These are phyloP conservation scores for Chironomus striatipennis DNA, from an alignment of 1,140 invertebrate genomes.

Conservation along the genomic window DNA sequence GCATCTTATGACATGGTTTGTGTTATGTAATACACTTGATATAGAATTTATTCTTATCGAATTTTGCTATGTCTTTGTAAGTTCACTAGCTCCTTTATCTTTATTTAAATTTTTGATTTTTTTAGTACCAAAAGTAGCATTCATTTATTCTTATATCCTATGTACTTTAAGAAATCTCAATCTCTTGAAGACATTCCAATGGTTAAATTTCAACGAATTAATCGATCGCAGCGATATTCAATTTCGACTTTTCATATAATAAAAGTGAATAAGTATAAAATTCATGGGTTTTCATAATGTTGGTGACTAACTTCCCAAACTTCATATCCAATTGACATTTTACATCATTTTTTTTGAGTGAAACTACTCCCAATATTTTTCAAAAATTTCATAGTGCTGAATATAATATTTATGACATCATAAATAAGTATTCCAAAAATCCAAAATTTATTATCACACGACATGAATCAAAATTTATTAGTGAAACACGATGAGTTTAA, in stretches of 20 bases:
- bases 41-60: too few relatives aligned
- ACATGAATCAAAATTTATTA: too few relatives aligned
- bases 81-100: not conserved
- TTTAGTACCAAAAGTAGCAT: too few relatives aligned
- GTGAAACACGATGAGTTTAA: too few relatives aligned
- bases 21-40: not conserved
- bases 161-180: not conserved
- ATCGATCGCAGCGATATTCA: not conserved
- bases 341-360: too few relatives aligned
- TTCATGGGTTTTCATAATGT: conserved; percentile 31
- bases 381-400: too few relatives aligned
- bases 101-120: not conserved
- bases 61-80: not conserved
- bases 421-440: too few relatives aligned
- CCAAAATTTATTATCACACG: too few relatives aligned
- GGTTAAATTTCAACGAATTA: not conserved
- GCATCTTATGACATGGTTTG: conserved; percentile 13
- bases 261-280: conserved; percentile 24
- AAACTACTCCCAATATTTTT: too few relatives aligned
- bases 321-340: too few relatives aligned
- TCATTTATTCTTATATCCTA: conserved; percentile 24
- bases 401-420: too few relatives aligned
- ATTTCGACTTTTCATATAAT: not conserved
- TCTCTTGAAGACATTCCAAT: not conserved
- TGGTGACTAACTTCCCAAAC: too few relatives aligned